Evolutionary conservation across 2,797 vertebrate genomes (phyloP), one percentile per base, ranked within the genome.

Genomic region (Acropternis orthonyx): DNA sequence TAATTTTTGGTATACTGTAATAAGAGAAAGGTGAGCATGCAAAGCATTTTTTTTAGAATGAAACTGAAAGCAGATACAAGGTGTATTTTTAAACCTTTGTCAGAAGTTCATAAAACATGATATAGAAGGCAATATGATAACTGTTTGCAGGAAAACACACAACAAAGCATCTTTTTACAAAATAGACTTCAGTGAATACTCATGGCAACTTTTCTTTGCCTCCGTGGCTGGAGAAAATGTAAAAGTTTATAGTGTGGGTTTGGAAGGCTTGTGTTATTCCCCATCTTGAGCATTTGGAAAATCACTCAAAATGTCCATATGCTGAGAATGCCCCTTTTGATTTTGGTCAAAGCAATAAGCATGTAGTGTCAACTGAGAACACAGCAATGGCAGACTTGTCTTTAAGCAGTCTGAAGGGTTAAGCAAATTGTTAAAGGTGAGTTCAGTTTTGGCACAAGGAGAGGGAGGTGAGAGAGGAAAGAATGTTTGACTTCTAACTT

Each of bases 401-500:
- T 96, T 96, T 97, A 86, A 93, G 96, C 96, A 94, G 95, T 96
- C 94, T 92, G 89, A 96, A 97, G 30, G 92, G 96, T 96, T 97
- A 95, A 97, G 95, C 86, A 95, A 95, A 95, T 93, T 92, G 88
- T 90, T 95, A 88, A 69, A 93, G 86, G 77, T 85, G 95, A 97
- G 95, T 97, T 95, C 96, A 81, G 5, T 92, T 95, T 77, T 76
- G 85, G 92, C 90, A 89, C 63, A 23, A 94, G 73, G 66, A 93
- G 51, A 86, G 55, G 92, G 62, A 82, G 41, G 54, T 61, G 85
- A 88, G 82, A 76, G 36, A 79, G 62, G 55, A 82, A 28, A 65
- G 58, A 44, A 77, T 18, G 44, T 98, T 95, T 98, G 87, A 98
- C 97, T 94, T 98, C 98, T 94, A 98, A 91, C 96, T 99, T 96